phyloP scores from a whole-genome alignment of 2,797 vertebrate species.

The Semaprochilodus insignis region DNA sequence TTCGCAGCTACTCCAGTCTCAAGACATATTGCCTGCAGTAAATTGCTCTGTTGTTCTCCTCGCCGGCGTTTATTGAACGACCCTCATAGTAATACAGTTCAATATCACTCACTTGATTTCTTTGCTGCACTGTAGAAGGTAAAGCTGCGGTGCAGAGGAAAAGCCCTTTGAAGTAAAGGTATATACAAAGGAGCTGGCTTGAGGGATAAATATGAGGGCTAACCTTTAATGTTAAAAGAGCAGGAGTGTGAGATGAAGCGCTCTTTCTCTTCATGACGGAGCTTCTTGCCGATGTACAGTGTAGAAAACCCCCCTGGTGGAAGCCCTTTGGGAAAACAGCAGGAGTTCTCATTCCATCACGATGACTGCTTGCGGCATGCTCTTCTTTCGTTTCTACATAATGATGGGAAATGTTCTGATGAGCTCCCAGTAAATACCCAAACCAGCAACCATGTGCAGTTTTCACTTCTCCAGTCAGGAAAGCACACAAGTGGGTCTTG shows the following conservation, averaged over 20 bases:
- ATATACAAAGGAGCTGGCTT: conserved; percentile 54
- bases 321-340: conserved; percentile 67
- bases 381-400: conserved; percentile 66
- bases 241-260: conserved; percentile 52
- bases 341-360: conserved; percentile 72
- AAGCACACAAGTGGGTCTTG: conserved; percentile 49
- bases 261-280: conserved; percentile 29
- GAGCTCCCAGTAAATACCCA: conserved; percentile 67
- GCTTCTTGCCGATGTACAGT: conserved; percentile 49
- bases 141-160: conserved; percentile 49
- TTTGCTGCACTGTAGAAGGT: conserved; percentile 28
- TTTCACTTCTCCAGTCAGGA: conserved; percentile 53
- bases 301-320: conserved; percentile 22
- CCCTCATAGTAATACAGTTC: conserved; percentile 59
- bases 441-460: conserved; percentile 66
- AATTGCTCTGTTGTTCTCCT: conserved; percentile 63
- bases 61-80: conserved; percentile 55
- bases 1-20: conserved; percentile 37
- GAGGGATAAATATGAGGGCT: conserved; percentile 58
- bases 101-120: conserved; percentile 55
- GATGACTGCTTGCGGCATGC: conserved; percentile 61
- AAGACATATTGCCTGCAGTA: conserved; percentile 56
- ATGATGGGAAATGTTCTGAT: conserved; percentile 72
- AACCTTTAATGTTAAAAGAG: conserved; percentile 62
- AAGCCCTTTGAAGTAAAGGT: conserved; percentile 54